Percentiles rank a stretch among this genome's conserved stretches.
Evolutionary conservation across 2,888 invertebrate genomes (phyloP).

Genomic region (Caenorhabditis sinica): DNA sequence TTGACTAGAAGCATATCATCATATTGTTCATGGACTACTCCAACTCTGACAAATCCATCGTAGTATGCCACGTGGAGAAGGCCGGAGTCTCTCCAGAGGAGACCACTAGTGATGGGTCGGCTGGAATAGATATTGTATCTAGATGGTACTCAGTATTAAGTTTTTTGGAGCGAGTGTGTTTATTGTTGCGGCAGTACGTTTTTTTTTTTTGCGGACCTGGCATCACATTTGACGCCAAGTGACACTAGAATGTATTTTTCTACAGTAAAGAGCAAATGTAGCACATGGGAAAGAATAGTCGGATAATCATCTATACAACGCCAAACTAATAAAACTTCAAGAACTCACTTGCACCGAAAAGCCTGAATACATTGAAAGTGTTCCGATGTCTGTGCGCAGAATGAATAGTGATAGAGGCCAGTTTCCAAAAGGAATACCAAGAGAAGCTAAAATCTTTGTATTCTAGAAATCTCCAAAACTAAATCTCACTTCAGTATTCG

Average conservation of each 20-base stretch:
- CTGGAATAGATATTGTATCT: constrained; percentile 50
- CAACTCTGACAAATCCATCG: constrained; percentile 72
- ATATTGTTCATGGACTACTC: constrained; percentile 73
- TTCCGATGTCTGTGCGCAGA: constrained; percentile 59
- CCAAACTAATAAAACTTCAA: too few relatives aligned
- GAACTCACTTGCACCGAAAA: constrained; percentile 70
- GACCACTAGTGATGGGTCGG: constrained; percentile 66
- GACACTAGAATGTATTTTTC: too few relatives aligned
- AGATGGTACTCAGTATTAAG: too few relatives aligned
- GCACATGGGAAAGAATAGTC: too few relatives aligned
- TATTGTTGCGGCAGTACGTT: too few relatives aligned
- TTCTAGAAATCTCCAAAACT: not conserved
- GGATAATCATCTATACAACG: too few relatives aligned
- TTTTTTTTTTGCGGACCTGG: too few relatives aligned
- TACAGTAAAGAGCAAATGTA: too few relatives aligned
- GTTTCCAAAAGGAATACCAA: constrained; percentile 68
- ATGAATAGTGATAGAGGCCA: constrained; percentile 72
- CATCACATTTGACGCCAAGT: too few relatives aligned
- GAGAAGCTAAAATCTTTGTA: constrained; percentile 46
- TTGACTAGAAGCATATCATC: constrained; percentile 76
- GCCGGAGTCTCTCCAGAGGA: constrained; percentile 70
- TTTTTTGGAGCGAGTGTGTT: too few relatives aligned
- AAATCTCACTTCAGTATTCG: constrained; percentile 60
- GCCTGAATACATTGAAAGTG: constrained; percentile 71
- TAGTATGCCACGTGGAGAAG: constrained; percentile 73